Evolutionary conservation across 2,888 invertebrate genomes (phyloP).

Genomic region (Eupithecia inturbata): DNA sequence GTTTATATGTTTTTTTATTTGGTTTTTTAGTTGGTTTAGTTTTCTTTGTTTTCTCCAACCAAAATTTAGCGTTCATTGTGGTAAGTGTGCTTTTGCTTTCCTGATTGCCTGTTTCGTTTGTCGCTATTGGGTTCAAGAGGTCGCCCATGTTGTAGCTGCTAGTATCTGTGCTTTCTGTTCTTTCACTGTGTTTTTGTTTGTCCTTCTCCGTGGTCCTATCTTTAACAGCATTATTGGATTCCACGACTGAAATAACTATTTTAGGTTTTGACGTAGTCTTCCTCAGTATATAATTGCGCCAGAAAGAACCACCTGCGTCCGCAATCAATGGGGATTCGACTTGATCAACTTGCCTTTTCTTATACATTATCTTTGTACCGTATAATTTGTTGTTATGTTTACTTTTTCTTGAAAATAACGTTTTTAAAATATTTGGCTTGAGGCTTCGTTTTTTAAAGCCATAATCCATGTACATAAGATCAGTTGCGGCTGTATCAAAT

Average conservation of each 20-base stretch:
- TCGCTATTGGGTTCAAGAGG: not conserved
- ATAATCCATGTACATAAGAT: slow-evolving; percentile 8
- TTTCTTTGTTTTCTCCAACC: slow-evolving; percentile 12
- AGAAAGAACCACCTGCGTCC: slow-evolving; percentile 55
- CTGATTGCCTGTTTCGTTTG: not conserved
- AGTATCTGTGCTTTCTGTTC: not conserved
- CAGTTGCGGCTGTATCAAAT: not conserved
- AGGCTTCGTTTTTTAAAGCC: slow-evolving; percentile 46
- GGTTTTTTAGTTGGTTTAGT: slow-evolving; percentile 9
- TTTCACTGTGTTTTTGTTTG: not conserved
- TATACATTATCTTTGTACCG: not conserved
- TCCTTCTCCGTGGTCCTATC: not conserved
- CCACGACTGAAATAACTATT: not conserved
- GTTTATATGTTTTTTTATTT: slow-evolving; percentile 20
- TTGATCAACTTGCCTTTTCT: slow-evolving; percentile 47
- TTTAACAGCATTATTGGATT: not conserved
- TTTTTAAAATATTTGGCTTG: slow-evolving; percentile 23
- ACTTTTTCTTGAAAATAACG: slow-evolving; percentile 12
- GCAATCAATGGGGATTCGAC: slow-evolving; percentile 52
- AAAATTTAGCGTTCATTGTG: slow-evolving; percentile 17
- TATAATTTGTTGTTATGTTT: slow-evolving; percentile 28
- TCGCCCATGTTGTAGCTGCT: not conserved
- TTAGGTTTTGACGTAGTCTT: not conserved
- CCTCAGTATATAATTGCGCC: slow-evolving; percentile 56
- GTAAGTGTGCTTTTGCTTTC: not conserved